These are phyloP conservation scores for Microchrysa polita DNA, from an alignment of 2,888 invertebrate genomes.

Conservation along the genomic window DNA sequence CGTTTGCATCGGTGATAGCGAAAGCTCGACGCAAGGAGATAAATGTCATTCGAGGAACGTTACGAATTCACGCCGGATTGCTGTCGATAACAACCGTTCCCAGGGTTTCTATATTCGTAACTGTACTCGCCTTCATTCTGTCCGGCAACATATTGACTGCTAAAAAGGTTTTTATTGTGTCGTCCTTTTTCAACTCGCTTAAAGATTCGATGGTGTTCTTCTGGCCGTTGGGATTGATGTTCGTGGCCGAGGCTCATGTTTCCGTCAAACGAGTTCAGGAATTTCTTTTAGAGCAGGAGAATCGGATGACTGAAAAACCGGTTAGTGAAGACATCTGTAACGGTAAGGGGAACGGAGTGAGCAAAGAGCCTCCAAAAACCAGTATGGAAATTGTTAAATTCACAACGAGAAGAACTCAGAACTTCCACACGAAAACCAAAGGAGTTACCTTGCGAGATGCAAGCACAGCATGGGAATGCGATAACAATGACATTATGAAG, in stretches of 20 bases:
- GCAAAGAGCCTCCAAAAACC: slow-evolving; percentile 43
- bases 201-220: slow-evolving; percentile 82
- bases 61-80: slow-evolving; percentile 74
- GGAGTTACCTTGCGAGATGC: slow-evolving; percentile 45
- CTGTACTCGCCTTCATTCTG: slow-evolving; percentile 75
- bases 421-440: slow-evolving; percentile 41
- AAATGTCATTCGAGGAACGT: slow-evolving; percentile 72
- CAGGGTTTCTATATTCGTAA: slow-evolving; percentile 80
- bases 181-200: slow-evolving; percentile 82
- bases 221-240: slow-evolving; percentile 81
- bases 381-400: background rate
- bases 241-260: slow-evolving; percentile 79
- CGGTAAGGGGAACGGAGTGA: slow-evolving; percentile 40
- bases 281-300: slow-evolving; percentile 66
- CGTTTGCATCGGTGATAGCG: slow-evolving; percentile 78
- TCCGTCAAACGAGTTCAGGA: slow-evolving; percentile 77
- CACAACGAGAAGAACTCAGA: slow-evolving; percentile 26
- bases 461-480: slow-evolving; percentile 44
- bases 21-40: slow-evolving; percentile 79
- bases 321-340: slow-evolving; percentile 29
- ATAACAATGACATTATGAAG: slow-evolving; percentile 37
- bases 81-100: slow-evolving; percentile 80
- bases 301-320: slow-evolving; percentile 43
- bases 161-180: slow-evolving; percentile 80
- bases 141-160: slow-evolving; percentile 75